Conservation (phyloP, 1,140 invertebrate species). For the Orius insidiosus region DNA sequence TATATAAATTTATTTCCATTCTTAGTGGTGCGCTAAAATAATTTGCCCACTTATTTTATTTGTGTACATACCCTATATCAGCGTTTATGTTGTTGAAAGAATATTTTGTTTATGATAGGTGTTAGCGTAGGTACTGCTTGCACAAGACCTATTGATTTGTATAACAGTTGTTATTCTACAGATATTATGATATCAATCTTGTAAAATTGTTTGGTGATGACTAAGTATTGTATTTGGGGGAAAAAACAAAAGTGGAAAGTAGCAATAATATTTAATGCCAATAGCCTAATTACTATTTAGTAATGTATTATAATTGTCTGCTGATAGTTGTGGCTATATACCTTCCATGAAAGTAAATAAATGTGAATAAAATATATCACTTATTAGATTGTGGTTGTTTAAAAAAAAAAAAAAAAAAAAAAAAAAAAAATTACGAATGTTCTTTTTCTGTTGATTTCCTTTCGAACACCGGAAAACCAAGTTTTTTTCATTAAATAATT, state of each 20-base stretch:
- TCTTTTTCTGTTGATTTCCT: too few species aligned
- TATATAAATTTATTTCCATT: not conserved
- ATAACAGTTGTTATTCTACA: slow-evolving; percentile 7
- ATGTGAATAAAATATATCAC: slow-evolving; percentile 16
- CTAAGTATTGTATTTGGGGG: not conserved
- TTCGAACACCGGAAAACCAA: too few species aligned
- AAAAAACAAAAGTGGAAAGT: slow-evolving; percentile 9
- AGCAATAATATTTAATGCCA: slow-evolving; percentile 15
- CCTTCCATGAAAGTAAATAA: slow-evolving; percentile 14
- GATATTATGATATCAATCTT: slow-evolving; percentile 1
- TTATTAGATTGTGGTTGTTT: not conserved
- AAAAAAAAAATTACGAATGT: too few species aligned
- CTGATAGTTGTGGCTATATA: slow-evolving; percentile 15
- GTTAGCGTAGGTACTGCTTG: slow-evolving; percentile 10
- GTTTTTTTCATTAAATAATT: too few species aligned
- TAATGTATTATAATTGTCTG: slow-evolving; percentile 16
- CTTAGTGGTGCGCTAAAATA: not conserved
- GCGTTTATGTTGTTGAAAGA: not conserved
- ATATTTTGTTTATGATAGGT: slow-evolving; percentile 9
- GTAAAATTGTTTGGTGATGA: slow-evolving; percentile 9
- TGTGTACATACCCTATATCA: slow-evolving; percentile 4
- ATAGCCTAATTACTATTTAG: slow-evolving; percentile 14
- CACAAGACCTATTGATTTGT: slow-evolving; percentile 12
- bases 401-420: too few species aligned
- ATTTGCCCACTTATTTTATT: not conserved